Percentiles rank a stretch among this genome's conserved stretches.
These are phyloP conservation scores for Staurois parvus DNA, from an alignment of 2,797 vertebrate genomes.

Conservation along the genomic window DNA sequence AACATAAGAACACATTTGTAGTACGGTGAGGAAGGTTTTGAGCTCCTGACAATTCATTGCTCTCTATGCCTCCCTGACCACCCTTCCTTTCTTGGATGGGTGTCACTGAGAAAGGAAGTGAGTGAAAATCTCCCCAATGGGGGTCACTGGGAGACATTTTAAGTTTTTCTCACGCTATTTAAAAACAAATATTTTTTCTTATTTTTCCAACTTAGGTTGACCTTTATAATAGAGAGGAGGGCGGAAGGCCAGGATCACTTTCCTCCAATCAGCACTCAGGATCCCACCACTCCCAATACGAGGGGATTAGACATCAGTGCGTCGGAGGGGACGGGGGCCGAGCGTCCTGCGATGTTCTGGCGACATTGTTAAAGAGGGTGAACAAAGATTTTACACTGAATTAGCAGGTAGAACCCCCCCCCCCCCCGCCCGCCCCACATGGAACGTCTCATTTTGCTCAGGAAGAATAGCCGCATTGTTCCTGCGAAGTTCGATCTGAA, in stretches of 20 bases:
- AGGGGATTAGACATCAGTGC: not conserved
- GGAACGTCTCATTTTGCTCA: constrained; percentile 44
- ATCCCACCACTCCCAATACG: not conserved
- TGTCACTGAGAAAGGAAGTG: no score
- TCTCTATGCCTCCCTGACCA: no score
- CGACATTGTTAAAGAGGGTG: not conserved
- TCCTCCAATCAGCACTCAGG: not conserved
- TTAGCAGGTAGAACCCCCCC: constrained; percentile 6
- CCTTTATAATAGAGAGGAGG: no score
- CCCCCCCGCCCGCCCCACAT: not conserved
- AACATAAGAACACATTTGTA: no score
- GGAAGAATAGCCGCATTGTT: constrained; percentile 87
- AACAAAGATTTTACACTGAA: not conserved
- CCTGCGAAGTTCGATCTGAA: constrained; percentile 81
- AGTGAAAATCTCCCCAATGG: no score
- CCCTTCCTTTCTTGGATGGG: no score
- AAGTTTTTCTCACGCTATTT: no score
- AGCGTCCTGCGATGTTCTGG: not conserved
- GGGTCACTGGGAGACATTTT: no score
- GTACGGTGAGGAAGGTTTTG: no score
- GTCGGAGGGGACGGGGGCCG: not conserved
- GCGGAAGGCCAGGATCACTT: not conserved
- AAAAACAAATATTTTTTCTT: no score
- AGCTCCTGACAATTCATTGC: no score
- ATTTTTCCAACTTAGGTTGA: no score